A percentile compares a stretch with the other conserved stretches of the same genome.
Conservation (phyloP, 2,113 vertebrate genomes). For the Sorex araneus region DNA sequence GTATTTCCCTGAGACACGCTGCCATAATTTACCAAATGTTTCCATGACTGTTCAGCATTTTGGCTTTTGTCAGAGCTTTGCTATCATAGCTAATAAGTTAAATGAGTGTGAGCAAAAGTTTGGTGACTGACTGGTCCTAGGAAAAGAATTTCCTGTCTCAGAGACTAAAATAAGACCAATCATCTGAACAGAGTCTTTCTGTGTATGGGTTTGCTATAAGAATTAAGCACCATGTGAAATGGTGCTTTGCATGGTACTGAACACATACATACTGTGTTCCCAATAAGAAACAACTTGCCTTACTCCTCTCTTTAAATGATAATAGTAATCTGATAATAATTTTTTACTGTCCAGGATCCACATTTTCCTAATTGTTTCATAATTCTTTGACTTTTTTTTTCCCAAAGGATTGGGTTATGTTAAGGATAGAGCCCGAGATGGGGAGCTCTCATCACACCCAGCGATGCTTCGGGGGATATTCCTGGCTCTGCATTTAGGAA, state of each 20-base stretch:
- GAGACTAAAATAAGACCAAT: background rate
- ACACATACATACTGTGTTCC: background rate
- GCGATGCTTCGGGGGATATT: too few relatives aligned
- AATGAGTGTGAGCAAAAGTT: background rate
- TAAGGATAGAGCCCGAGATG: too few relatives aligned
- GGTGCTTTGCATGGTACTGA: background rate
- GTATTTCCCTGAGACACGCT: background rate
- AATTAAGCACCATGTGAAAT: background rate
- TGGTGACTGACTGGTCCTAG: background rate
- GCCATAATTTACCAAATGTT: background rate
- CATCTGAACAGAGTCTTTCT: background rate
- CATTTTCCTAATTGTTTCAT: background rate
- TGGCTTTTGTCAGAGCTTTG: background rate
- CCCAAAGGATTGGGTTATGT: too few relatives aligned
- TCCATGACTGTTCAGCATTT: background rate
- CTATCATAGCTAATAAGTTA: background rate
- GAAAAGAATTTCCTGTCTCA: background rate
- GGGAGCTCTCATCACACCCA: too few relatives aligned
- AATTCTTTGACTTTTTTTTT: background rate
- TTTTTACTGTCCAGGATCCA: background rate
- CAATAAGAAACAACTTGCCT: background rate
- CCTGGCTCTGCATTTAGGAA: too few relatives aligned
- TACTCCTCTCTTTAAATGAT: background rate
- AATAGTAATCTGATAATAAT: background rate
- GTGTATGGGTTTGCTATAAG: background rate